Evolutionary conservation across 2,888 invertebrate genomes (phyloP), one percentile per base, ranked within the genome.

Genomic region (Galeruca laticollis): DNA sequence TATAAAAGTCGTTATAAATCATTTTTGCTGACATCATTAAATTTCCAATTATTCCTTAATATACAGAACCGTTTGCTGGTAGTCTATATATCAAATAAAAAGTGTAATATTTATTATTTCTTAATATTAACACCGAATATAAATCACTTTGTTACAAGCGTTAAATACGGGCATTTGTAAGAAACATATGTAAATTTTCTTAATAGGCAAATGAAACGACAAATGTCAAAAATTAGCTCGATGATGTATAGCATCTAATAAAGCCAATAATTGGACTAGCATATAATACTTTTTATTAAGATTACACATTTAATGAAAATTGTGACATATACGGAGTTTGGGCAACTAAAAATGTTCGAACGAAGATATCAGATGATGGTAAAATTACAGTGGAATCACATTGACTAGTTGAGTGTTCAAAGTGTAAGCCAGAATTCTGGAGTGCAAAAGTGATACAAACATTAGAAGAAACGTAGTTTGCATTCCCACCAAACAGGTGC

Each of bases 81-180:
- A 63, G 68, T 54, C 68, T 60, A 71, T 71, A 71, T 71, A 71
- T 71, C 71, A 71, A 66, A 64, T 63, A 64, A 71, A 68, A 71
- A 60, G 60, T 67, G 67, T 62, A 68, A 60, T 67, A 71, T 71
- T 71, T 68, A 71, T 68, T 68, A 67, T 52, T 56, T 60, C 68
- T 71, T 71, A 71, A 63, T 71, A 71, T 65, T 52, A 57, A 65
- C 47, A 13, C 56, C 64, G 60, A 35, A 61, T 40, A 69, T 69
- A 69, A 69, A 69, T 69, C 64, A 65, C 11, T 11, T 26, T 65
- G 60, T 60, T 47, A 59, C 43, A 49, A 66, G 37, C 66, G 66
- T 66, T 66, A 21, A 66, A 66, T 66, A 18, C 60, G 66, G 13
- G 59, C 59, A 66, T 66, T 66, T 60, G 59, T 59, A 59, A 51